These are phyloP conservation scores for Polietes domitor DNA, from an alignment of 2,888 invertebrate species.

Conservation along the genomic window DNA sequence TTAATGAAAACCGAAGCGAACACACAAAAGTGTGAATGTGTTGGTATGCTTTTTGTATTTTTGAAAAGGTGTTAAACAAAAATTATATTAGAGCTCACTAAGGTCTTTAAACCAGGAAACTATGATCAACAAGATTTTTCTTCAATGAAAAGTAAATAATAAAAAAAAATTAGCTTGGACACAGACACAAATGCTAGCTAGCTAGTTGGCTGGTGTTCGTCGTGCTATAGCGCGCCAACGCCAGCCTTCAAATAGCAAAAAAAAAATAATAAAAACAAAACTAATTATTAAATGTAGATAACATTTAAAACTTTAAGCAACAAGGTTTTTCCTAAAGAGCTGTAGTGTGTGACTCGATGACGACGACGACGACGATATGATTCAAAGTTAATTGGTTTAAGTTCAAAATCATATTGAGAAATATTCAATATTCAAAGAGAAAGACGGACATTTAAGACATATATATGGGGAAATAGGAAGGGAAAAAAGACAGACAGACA, in stretches of 20 bases:
- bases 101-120: conserved; percentile 67
- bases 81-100: conserved; percentile 21
- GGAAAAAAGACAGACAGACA: too few relatives aligned
- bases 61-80: conserved; percentile 51
- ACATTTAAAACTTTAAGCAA: conserved; percentile 15
- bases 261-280: conserved; percentile 13
- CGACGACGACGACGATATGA: too few relatives aligned
- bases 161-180: background rate
- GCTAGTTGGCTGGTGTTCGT: too few relatives aligned
- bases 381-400: too few relatives aligned
- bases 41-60: background rate
- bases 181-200: background rate
- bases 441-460: too few relatives aligned
- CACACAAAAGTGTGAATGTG: background rate
- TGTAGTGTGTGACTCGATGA: too few relatives aligned
- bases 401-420: too few relatives aligned
- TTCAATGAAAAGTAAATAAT: conserved; percentile 39
- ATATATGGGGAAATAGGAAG: too few relatives aligned
- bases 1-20: conserved; percentile 9
- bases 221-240: background rate
- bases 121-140: conserved; percentile 56
- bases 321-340: conserved; percentile 58
- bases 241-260: conserved; percentile 34
- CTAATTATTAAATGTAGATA: conserved; percentile 42
- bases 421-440: too few relatives aligned